These are phyloP conservation scores for Anas capensis DNA, from an alignment of 2,797 vertebrate species.

Conservation along the genomic window DNA sequence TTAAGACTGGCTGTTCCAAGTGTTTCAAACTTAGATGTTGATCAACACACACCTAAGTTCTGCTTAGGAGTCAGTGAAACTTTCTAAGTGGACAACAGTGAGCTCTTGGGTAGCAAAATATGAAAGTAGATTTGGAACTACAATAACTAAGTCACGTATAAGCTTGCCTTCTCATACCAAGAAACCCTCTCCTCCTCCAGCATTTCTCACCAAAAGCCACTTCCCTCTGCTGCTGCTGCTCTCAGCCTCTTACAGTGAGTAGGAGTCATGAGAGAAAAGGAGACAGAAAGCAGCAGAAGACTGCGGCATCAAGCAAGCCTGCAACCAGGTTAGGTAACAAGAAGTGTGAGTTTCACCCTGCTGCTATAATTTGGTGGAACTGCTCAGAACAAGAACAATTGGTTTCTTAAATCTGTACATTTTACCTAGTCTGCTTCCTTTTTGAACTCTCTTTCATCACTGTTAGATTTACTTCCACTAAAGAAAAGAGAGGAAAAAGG, in stretches of 20 bases:
- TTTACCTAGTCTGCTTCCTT: background rate
- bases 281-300: background rate
- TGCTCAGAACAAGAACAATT: background rate
- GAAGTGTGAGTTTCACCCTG: background rate
- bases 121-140: background rate
- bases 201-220: constrained; percentile 49
- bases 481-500: background rate
- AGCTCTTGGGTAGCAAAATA: background rate
- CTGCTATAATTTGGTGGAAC: background rate
- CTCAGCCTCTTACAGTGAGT: background rate
- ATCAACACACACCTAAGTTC: background rate
- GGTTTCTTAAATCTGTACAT: rapidly evolving
- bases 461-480: background rate
- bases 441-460: background rate
- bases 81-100: background rate
- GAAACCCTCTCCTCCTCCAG: constrained; percentile 31
- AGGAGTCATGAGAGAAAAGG: background rate
- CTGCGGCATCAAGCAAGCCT: background rate
- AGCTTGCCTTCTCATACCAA: constrained; percentile 34
- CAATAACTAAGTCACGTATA: constrained; percentile 13
- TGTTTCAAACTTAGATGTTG: background rate
- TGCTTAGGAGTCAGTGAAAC: background rate
- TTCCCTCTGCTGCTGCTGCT: constrained; percentile 38
- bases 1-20: background rate
- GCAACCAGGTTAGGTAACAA: background rate